Percentiles rank a stretch among this genome's conserved stretches.
Conservation (phyloP, 2,888 invertebrate genomes). For the Mythimna impura region DNA sequence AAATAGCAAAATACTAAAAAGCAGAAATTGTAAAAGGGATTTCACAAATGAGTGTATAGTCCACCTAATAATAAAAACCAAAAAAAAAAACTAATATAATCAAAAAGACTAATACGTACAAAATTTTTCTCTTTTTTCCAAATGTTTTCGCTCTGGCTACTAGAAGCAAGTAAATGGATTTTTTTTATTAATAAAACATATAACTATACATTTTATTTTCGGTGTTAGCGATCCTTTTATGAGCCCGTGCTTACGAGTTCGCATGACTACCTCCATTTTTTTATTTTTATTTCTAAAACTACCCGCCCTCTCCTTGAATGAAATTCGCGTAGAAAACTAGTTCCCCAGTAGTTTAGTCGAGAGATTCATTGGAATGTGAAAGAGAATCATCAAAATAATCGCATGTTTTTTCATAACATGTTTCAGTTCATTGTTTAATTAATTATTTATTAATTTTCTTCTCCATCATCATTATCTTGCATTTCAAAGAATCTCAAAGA, state of each 20-base stretch:
- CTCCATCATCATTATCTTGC: constrained; percentile 54
- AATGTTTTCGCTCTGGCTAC: constrained; percentile 90
- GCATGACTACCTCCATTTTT: constrained; percentile 76
- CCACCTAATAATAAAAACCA: constrained; percentile 56
- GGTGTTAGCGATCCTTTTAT: constrained; percentile 82
- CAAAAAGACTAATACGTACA: constrained; percentile 77
- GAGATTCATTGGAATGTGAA: constrained; percentile 87
- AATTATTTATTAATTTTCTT: constrained; percentile 53
- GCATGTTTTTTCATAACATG: constrained; percentile 51
- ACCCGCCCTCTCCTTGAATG: constrained; percentile 82
- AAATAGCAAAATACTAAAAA: constrained; percentile 15
- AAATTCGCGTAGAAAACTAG: constrained; percentile 82
- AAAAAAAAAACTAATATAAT: constrained; percentile 56
- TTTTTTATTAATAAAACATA: constrained; percentile 67
- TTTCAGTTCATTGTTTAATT: constrained; percentile 41
- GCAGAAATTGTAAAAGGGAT: constrained; percentile 23
- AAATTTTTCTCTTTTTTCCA: constrained; percentile 76
- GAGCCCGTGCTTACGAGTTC: constrained; percentile 81
- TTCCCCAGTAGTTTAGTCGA: constrained; percentile 82
- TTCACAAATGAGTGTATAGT: constrained; percentile 49
- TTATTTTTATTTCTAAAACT: constrained; percentile 61
- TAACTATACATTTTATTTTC: constrained; percentile 64
- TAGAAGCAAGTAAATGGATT: constrained; percentile 89
- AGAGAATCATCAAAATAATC: constrained; percentile 44
- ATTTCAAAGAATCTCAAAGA: constrained; percentile 86